Conservation (phyloP, 1,140 invertebrate genomes). For the Cherax destructor region DNA sequence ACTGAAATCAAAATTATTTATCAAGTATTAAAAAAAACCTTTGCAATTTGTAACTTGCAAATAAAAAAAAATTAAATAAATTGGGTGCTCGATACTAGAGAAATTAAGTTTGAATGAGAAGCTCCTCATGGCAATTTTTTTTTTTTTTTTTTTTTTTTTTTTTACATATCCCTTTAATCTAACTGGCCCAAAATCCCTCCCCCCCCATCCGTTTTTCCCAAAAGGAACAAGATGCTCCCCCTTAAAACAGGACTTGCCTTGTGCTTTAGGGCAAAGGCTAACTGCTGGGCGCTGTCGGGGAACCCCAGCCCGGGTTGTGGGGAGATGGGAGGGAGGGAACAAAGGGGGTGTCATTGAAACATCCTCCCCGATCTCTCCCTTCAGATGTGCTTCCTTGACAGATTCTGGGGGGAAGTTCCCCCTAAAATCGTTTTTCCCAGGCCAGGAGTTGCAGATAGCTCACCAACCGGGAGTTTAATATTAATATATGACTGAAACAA, state of each 20-base stretch:
- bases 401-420: slow-evolving; percentile 38
- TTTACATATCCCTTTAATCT: slow-evolving; percentile 11
- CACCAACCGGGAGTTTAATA: neutral
- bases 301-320: slow-evolving; percentile 58
- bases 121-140: neutral
- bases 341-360: no score
- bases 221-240: slow-evolving; percentile 61
- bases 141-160: no score
- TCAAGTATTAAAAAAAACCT: no score
- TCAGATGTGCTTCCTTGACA: slow-evolving; percentile 44
- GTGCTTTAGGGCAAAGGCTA: slow-evolving; percentile 58
- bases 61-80: neutral
- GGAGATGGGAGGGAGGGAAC: slow-evolving; percentile 45
- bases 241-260: slow-evolving; percentile 62
- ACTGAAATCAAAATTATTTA: neutral
- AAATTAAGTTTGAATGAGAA: neutral
- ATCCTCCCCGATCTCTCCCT: slow-evolving; percentile 22
- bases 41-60: neutral
- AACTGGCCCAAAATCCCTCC: neutral
- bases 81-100: neutral
- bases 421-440: neutral
- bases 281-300: slow-evolving; percentile 58
- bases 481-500: neutral
- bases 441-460: slow-evolving; percentile 5
- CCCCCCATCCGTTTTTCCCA: slow-evolving; percentile 37